These are phyloP conservation scores for Coracias cyanogaster DNA, from an alignment of 2,797 vertebrate genomes.

Conservation along the genomic window DNA sequence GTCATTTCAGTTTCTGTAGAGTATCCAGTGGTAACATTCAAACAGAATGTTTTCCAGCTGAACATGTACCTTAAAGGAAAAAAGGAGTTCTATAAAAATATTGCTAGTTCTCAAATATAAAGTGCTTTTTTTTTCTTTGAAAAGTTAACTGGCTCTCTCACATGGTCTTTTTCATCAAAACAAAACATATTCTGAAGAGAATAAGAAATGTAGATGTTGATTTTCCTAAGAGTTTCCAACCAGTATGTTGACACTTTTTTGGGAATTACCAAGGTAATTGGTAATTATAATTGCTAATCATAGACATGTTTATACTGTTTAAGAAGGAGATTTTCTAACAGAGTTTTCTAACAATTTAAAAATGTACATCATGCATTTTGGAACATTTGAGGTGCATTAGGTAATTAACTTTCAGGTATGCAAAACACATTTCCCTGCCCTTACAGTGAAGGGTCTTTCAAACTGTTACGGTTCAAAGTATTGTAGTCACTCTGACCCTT, in stretches of 20 bases:
- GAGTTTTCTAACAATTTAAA: neutral
- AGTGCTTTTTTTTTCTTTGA: neutral
- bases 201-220: neutral
- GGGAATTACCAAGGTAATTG: neutral
- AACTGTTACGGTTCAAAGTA: neutral
- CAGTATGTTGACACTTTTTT: neutral
- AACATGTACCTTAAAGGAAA: neutral
- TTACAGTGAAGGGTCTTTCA: neutral
- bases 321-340: neutral
- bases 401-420: neutral
- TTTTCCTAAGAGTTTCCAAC: neutral
- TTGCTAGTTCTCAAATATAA: neutral
- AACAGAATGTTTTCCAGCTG: neutral
- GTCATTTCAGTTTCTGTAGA: neutral
- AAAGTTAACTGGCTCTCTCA: neutral
- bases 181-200: neutral
- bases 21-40: neutral
- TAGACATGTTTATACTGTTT: neutral
- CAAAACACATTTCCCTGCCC: accelerated
- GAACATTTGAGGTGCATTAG: neutral
- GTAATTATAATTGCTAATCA: too few species aligned
- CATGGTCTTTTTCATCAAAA: neutral
- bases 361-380: neutral
- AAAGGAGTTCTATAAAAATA: neutral
- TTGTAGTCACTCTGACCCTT: neutral